Conservation (phyloP, 1,140 invertebrate genomes). For the Papilio polytes region DNA sequence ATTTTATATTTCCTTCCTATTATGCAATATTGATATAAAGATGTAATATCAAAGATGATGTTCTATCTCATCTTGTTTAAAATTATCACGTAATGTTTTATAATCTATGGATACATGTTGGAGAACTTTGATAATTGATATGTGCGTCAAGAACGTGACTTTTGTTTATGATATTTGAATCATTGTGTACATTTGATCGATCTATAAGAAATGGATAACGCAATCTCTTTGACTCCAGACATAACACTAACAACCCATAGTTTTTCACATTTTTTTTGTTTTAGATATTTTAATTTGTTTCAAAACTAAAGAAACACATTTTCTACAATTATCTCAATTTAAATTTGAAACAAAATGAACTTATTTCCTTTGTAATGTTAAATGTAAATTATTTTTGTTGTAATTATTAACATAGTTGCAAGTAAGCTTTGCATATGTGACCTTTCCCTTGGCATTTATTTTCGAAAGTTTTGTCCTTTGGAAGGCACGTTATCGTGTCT, state of each 20-base stretch:
- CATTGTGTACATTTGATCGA: too few relatives aligned
- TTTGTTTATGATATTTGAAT: neutral
- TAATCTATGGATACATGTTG: neutral
- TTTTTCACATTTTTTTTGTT: neutral
- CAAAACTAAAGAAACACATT: neutral
- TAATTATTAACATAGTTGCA: constrained; percentile 8
- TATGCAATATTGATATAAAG: constrained; percentile 18
- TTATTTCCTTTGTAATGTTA: neutral
- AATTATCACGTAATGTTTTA: constrained; percentile 8
- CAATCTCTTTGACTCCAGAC: too few relatives aligned
- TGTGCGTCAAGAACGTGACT: neutral
- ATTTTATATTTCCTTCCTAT: neutral
- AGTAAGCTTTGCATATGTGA: constrained; percentile 18
- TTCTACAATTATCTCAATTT: neutral
- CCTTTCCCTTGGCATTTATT: constrained; percentile 16
- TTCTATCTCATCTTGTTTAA: neutral
- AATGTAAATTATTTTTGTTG: constrained; percentile 3
- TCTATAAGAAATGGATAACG: neutral
- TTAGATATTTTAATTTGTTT: neutral
- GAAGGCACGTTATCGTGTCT: neutral
- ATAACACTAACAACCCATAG: too few relatives aligned
- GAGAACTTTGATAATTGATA: neutral
- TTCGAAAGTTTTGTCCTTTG: constrained; percentile 25
- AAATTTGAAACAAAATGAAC: neutral
- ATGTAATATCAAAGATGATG: neutral